A percentile compares a stretch with the other conserved stretches of the same genome.
Conservation (phyloP, 2,797 vertebrate species). For the Eupleurogrammus muticus region DNA sequence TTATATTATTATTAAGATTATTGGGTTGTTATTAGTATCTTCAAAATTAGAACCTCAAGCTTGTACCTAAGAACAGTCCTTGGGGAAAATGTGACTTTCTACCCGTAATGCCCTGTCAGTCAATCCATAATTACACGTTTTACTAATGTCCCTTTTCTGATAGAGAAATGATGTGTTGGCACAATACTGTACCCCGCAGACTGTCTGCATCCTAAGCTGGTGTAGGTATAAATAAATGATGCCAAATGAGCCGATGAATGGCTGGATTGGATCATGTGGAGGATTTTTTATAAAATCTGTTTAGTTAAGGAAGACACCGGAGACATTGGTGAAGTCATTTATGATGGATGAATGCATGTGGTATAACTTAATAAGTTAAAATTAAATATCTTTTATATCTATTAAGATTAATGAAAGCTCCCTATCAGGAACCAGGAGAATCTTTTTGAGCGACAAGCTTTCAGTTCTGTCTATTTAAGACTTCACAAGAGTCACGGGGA, state of each 20-base stretch:
- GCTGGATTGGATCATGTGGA: conserved; percentile 2
- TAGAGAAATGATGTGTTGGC: background rate
- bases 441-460: conserved; percentile 3
- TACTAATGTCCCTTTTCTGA: background rate
- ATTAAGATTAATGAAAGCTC: background rate
- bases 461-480: conserved; percentile 39
- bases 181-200: background rate
- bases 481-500: conserved; percentile 44
- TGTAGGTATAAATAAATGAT: conserved; percentile 3
- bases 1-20: background rate
- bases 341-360: background rate
- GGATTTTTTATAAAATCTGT: background rate
- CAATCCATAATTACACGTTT: background rate
- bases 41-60: background rate
- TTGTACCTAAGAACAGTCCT: background rate
- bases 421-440: background rate
- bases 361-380: background rate
- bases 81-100: background rate
- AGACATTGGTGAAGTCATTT: background rate
- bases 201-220: background rate
- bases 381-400: background rate
- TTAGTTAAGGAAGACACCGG: background rate
- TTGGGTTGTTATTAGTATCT: background rate
- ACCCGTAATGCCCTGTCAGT: background rate
- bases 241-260: background rate